Base-by-base conservation (phyloP, 2,888 invertebrate genomes). In the Synanthedon formicaeformis region DNA sequence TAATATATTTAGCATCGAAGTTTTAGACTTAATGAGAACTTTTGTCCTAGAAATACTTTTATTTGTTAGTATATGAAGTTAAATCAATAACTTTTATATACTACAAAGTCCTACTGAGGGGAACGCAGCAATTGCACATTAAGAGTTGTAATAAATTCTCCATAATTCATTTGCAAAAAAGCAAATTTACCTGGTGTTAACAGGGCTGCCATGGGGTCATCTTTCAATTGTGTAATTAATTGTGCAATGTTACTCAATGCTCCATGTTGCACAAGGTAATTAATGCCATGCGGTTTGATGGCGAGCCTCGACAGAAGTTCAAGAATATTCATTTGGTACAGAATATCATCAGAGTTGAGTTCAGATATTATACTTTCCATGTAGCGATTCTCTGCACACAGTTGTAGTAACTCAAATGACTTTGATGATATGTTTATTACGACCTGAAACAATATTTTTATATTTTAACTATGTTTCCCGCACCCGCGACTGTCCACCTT, bases 301-400 rank as follows among this genome's bases (percentile, higher is more conserved):
- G 93, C 93, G 50, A 97, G 78, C 50, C 91, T 90, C 0, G 93
- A 92, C 41, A 97, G 71, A 48, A 95, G 78, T 76, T 96, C 95
- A 52, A 97, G 76, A 52, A 94, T 90, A 71, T 96, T 96, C 55
- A 96, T 82, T 73, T 94, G 93, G 48, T 94, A 81, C 51, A 97
- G 79, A 48, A 95, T 79, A 80, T 97, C 97, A 57, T 91, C 88
- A 50, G 89, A 89, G 51, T 91, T 82, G 16, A 95, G 71, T 69
- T 94, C 92, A 34, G 88, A 75, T 14, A 95, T 70, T 63, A 96
- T 90, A 56, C 88, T 88, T 13, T 90, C 86, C 48, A 96, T 75
- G 51, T 95, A 89, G 13, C 92, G 92, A 54, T 89, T 78, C 11
- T 89, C 85, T 40, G 88, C 85, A 12, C 93, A 89, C 40, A 89